Conservation (phyloP, 2,888 invertebrate species). For the Aricia artaxerxes region DNA sequence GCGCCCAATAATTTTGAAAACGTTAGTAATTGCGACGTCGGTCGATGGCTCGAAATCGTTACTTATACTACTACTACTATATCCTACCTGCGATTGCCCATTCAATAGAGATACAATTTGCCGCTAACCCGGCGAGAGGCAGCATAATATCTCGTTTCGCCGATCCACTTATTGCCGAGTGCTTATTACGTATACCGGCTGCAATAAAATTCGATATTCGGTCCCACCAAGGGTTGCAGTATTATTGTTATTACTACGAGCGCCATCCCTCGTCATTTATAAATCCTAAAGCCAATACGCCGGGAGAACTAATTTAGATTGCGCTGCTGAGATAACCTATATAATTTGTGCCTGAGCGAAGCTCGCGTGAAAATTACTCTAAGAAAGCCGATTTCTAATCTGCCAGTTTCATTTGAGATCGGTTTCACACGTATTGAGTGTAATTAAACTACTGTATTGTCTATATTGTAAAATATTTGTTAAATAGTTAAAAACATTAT, state of each 20-base stretch:
- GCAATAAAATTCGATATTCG: constrained; percentile 21
- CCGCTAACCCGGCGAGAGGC: constrained; percentile 18
- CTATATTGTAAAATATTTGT: background rate
- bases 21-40: background rate
- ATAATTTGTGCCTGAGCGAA: constrained; percentile 1
- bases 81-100: background rate
- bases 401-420: background rate
- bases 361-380: constrained; percentile 16
- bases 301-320: constrained; percentile 22
- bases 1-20: constrained; percentile 25
- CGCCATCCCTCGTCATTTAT: constrained; percentile 15
- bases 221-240: constrained; percentile 8
- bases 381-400: background rate
- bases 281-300: constrained; percentile 22
- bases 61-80: no score
- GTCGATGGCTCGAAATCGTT: background rate
- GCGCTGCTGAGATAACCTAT: constrained; percentile 3
- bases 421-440: background rate
- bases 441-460: background rate
- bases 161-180: constrained; percentile 19
- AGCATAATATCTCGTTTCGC: constrained; percentile 15
- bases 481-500: background rate
- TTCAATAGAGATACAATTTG: constrained; percentile 15
- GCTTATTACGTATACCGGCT: constrained; percentile 11
- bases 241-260: constrained; percentile 10